Conservation (phyloP, 1,140 invertebrate genomes). For the Trichonephila clavipes region DNA sequence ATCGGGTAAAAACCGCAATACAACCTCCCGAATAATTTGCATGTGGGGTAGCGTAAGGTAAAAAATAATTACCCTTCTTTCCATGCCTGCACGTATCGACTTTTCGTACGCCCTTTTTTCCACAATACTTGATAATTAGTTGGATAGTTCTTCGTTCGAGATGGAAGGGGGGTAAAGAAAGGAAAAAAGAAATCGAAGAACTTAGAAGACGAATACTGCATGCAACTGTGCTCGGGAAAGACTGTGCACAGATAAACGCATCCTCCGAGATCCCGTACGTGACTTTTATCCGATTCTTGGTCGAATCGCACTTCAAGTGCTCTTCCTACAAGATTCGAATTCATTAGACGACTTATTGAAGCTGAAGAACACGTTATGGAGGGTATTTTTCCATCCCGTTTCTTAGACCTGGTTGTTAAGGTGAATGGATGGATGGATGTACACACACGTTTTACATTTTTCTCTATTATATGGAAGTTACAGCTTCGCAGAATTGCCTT, state of each 20-base stretch:
- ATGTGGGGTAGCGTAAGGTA: not conserved
- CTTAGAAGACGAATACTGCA: not conserved
- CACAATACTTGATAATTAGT: constrained; percentile 35
- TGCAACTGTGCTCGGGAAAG: not conserved
- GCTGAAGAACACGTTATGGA: constrained; percentile 36
- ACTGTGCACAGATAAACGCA: constrained; percentile 4
- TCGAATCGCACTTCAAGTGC: constrained; percentile 30
- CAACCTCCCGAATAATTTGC: constrained; percentile 18
- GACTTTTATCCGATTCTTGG: constrained; percentile 60
- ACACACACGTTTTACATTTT: not conserved
- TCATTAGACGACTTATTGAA: constrained; percentile 58
- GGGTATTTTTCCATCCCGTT: constrained; percentile 12
- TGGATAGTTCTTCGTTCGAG: not conserved
- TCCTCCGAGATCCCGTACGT: not conserved
- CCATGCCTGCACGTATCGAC: constrained; percentile 7
- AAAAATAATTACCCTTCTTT: constrained; percentile 20
- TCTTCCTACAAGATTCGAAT: constrained; percentile 54
- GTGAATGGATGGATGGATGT: not conserved
- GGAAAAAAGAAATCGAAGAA: not conserved
- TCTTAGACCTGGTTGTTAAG: constrained; percentile 32
- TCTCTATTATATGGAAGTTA: constrained; percentile 26
- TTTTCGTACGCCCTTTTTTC: not conserved
- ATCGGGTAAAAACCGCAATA: not conserved
- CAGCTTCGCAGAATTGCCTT: constrained; percentile 11
- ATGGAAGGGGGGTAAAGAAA: not conserved